phyloP scores from a whole-genome alignment of 2,888 invertebrate species.

The Lochmaea crataegi region DNA sequence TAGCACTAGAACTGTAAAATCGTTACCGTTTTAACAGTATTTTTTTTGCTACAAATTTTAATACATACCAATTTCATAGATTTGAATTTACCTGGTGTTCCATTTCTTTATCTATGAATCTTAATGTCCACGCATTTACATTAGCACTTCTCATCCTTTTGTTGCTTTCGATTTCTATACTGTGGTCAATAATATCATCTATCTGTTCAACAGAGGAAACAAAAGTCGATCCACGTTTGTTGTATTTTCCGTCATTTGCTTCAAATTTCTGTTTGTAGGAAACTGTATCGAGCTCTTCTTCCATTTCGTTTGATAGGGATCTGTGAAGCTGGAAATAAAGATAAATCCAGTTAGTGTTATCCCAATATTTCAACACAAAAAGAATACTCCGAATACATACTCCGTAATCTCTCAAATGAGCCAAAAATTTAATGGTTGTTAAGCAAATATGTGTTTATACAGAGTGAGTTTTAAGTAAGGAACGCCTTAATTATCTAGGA shows the following conservation, averaged over 20 bases:
- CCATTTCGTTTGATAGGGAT: constrained; percentile 59
- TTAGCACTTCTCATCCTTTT: constrained; percentile 88
- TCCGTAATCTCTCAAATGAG: too few species aligned
- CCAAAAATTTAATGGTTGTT: background rate
- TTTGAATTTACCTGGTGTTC: constrained; percentile 76
- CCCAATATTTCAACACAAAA: too few species aligned
- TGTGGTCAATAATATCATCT: constrained; percentile 85
- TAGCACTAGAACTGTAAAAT: too few species aligned
- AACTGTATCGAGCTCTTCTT: constrained; percentile 61
- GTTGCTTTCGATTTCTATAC: constrained; percentile 90
- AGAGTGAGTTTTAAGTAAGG: too few species aligned
- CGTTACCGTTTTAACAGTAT: too few species aligned
- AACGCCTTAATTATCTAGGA: too few species aligned
- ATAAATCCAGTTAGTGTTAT: background rate
- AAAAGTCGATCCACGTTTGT: constrained; percentile 56
- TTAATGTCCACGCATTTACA: constrained; percentile 86
- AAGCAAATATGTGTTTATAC: background rate
- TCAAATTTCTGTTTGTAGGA: constrained; percentile 66
- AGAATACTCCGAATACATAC: too few species aligned
- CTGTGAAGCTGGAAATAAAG: constrained; percentile 57
- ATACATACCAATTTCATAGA: too few species aligned
- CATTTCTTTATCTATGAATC: constrained; percentile 83
- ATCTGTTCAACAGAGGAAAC: constrained; percentile 68
- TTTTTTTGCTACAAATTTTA: too few species aligned
- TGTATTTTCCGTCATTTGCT: constrained; percentile 54